Base-by-base conservation (phyloP, 2,113 vertebrate species). In the Coptodon rendalli region DNA sequence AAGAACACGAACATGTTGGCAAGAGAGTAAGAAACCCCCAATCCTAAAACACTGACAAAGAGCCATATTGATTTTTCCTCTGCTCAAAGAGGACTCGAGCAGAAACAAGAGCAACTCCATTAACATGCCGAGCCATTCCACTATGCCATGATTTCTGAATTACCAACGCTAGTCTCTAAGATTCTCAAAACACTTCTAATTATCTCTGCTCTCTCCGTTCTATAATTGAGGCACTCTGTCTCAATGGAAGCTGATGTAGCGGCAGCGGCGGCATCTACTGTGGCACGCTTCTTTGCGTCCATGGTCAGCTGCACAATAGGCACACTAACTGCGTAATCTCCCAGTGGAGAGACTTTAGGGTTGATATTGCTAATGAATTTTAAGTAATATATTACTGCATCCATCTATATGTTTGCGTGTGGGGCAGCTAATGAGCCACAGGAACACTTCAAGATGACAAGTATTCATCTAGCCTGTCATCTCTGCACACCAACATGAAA, bases 31-130 rank as follows among this genome's bases (percentile, higher is more conserved):
- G 88, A 80, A 90, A 86, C 78, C 57, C 45, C 76, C 57, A 29
- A 86, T 91, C 81, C 87, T 85, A 84, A 89, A 91, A 87, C 80
- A 83, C 31, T 68, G 91, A 94, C 92, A 89, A 87, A 87, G 86
- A 90, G 82, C 90, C 87, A 91, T 76, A 94, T 92, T 92, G 89
- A 93, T 94, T 94, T 93, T 91, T 91, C 76, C 82, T 85, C 79
- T 68, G 80, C 81, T 91, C 80, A 89, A 83, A 92, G 61, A 73
- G 11, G 84, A 93, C 81, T 80, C 61, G 4, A 53, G 89, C 88
- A 89, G 89, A 85, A 87, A 94, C 80, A 79, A 81, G 88, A 92
- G 82, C 82, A 85, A 82, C 90, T 92, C 93, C 84, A 93, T 95
- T 93, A 92, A 89, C 90, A 89, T 87, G 81, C 84, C 36, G 82